Evolutionary conservation across 2,797 vertebrate genomes (phyloP), one percentile per base, ranked within the genome.

Genomic region (Coracias cyanogaster): DNA sequence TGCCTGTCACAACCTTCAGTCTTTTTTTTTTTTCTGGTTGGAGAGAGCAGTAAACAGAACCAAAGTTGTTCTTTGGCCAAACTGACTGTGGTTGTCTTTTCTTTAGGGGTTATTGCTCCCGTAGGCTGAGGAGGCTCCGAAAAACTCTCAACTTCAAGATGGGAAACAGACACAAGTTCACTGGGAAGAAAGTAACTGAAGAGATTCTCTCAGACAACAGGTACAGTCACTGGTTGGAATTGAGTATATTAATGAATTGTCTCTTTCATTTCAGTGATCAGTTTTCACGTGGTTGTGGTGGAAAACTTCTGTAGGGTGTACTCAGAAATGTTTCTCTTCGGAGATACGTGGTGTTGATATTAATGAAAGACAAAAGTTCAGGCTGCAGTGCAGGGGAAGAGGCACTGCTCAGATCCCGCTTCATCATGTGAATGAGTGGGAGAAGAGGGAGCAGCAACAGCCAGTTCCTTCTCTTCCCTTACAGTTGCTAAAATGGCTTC

Each of bases 71-170:
- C 31, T 88, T 69, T 76, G 66, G n/a, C 71, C 61, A 48, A 16
- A 26, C 26, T 83, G 57, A 82, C n/a, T 48, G 15, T 61, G 64
- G 13, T 66, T 82, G 2, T 94, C 31, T 71, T 86, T 70, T 64
- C 90, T 82, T 8, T 78, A 99, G 99, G 97, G 99, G 99, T 74
- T 99, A 99, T 94, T 99, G 99, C 94, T 99, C 99, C 55, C 98
- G 99, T 35, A 98, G 99, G 67, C 97, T 99, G 54, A 98, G 99
- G 39, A 98, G 99, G 35, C 98, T 99, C 80, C 98, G 99, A 61
- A 99, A 99, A 97, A 99, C 99, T 17, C 98, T 99, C 70, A 99
- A 99, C 94, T 99, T 99, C 97, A 99, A 99, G 97, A 99, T 99
- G 99, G 99, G 99, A 61, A 99, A 99, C 97, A 98, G 99, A 70